phyloP scores from a whole-genome alignment of 2,113 vertebrate genomes.

The Sorex araneus region DNA sequence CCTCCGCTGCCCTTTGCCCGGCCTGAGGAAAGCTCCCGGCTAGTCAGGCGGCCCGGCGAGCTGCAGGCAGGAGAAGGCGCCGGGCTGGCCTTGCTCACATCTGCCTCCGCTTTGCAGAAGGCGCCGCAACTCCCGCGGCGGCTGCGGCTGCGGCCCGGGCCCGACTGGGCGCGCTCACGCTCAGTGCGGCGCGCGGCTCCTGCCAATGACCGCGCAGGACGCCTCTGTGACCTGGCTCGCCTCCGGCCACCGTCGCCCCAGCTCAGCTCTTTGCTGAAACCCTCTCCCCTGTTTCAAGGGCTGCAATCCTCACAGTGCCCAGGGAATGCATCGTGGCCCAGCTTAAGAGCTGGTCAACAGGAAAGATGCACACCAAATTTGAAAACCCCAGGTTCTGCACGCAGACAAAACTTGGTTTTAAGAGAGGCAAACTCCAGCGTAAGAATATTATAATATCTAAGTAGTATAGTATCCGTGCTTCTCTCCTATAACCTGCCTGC shows the following conservation, averaged over 20 bases:
- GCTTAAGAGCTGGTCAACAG: background rate
- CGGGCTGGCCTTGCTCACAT: conserved; percentile 88
- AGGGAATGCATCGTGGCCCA: conserved; percentile 87
- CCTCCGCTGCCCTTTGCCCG: conserved; percentile 74
- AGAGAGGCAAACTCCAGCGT: too few relatives aligned
- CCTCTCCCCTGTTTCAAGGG: conserved; percentile 88
- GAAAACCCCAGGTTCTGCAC: conserved; percentile 33
- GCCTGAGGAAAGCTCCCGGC: conserved; percentile 4
- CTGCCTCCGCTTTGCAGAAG: conserved; percentile 92
- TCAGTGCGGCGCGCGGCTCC: conserved; percentile 88
- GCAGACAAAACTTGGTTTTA: background rate
- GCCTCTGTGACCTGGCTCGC: conserved; percentile 39
- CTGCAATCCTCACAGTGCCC: conserved; percentile 89
- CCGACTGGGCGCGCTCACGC: conserved; percentile 91
- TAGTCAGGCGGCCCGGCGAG: too few relatives aligned
- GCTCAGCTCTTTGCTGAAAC: conserved; percentile 83
- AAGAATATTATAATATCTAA: too few relatives aligned
- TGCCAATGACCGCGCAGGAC: conserved; percentile 87
- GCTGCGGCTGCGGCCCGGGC: conserved; percentile 80
- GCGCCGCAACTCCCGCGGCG: conserved; percentile 72
- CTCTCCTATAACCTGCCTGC: background rate
- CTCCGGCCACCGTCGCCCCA: conserved; percentile 52
- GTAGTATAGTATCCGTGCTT: background rate
- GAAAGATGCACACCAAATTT: conserved; percentile 35
- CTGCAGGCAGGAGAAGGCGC: conserved; percentile 86